These are phyloP conservation scores for Ceuthmochares aereus DNA, from an alignment of 2,113 vertebrate genomes.

Conservation along the genomic window DNA sequence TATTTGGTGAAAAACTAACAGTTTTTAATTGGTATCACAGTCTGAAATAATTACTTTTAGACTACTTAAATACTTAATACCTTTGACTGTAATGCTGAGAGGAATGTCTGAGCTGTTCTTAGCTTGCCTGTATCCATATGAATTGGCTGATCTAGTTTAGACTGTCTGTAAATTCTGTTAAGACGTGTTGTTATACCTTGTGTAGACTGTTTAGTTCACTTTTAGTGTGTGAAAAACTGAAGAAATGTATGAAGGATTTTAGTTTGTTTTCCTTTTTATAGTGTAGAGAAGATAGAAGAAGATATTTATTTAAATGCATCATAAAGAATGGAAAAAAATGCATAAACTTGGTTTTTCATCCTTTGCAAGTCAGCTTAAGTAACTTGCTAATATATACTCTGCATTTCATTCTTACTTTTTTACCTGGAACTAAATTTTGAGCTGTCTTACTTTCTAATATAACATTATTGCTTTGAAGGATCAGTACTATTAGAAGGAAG, in stretches of 20 bases:
- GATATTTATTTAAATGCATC: not conserved
- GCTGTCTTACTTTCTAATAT: not conserved
- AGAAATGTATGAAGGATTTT: not conserved
- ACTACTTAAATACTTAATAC: not conserved
- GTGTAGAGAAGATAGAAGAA: not conserved
- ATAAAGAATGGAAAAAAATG: not conserved
- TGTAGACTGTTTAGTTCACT: not conserved
- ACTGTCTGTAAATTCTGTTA: not conserved
- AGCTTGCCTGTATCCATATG: not conserved
- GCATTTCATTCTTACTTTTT: not conserved
- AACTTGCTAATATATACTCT: not conserved
- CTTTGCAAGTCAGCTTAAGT: not conserved
- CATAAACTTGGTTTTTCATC: not conserved
- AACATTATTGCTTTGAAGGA: not conserved
- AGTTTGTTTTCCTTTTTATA: not conserved
- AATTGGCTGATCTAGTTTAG: not conserved
- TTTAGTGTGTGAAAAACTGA: not conserved
- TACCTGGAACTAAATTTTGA: not conserved
- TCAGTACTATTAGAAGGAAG: not conserved
- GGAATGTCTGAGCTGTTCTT: not conserved
- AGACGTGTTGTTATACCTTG: rapidly evolving
- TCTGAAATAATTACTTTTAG: not conserved
- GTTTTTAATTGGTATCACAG: not conserved
- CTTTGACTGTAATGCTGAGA: not conserved
- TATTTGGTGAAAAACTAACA: not conserved